Conservation (phyloP, 2,797 vertebrate genomes). For the Characodon lateralis region DNA sequence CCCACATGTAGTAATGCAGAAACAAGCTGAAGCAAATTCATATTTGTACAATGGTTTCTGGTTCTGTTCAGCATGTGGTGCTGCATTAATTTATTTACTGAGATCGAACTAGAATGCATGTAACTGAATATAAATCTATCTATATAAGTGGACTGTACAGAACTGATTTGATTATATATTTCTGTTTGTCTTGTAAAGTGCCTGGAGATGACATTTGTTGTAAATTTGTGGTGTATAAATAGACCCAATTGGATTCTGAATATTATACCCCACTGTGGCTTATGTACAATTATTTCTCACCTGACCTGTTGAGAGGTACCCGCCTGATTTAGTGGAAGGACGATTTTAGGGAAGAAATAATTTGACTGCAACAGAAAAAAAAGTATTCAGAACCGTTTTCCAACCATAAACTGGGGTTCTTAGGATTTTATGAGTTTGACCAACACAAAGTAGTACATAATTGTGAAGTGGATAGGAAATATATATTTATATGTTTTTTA, state of each 20-base stretch:
- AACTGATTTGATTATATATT: not conserved
- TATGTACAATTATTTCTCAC: too few species aligned
- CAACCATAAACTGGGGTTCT: not conserved
- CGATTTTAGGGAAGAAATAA: not conserved
- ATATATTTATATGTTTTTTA: too few species aligned
- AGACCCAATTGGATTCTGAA: not conserved
- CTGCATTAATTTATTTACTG: not conserved
- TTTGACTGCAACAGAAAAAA: not conserved
- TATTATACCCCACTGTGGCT: too few species aligned
- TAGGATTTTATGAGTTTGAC: not conserved
- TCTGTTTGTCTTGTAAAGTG: not conserved
- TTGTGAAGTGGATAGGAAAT: not conserved
- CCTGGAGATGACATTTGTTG: not conserved
- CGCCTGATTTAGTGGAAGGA: not conserved
- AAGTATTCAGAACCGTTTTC: not conserved
- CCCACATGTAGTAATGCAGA: constrained; percentile 12
- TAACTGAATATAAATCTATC: not conserved
- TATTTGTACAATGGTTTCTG: not conserved
- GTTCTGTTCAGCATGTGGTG: not conserved
- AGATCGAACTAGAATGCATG: not conserved
- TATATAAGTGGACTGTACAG: not conserved
- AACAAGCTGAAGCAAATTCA: constrained; percentile 16
- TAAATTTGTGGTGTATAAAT: not conserved
- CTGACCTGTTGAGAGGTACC: not conserved
- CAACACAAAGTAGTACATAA: not conserved